Evolutionary conservation across 1,140 invertebrate species (phyloP).

Genomic region (Monochamus saltuarius): DNA sequence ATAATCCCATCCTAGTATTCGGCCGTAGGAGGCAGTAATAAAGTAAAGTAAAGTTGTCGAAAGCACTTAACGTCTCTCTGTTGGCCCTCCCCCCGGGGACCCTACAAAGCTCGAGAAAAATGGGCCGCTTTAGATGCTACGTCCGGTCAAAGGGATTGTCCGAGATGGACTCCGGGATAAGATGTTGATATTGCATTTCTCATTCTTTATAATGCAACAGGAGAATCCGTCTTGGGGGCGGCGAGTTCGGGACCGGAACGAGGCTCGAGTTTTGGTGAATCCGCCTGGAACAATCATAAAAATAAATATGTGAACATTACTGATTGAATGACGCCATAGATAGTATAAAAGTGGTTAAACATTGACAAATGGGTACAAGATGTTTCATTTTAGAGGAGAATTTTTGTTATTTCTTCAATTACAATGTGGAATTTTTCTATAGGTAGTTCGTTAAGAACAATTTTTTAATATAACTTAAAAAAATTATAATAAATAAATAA

Average conservation of each 20-base stretch:
- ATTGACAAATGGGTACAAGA: too few species aligned
- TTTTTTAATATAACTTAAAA: too few species aligned
- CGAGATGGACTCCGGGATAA: slow-evolving; percentile 48
- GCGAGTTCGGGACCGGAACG: background rate
- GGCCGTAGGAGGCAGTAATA: slow-evolving; percentile 34
- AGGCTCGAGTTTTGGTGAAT: too few species aligned
- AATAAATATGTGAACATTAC: too few species aligned
- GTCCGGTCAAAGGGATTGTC: slow-evolving; percentile 48
- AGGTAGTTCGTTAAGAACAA: too few species aligned
- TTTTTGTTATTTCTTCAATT: too few species aligned
- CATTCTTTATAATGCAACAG: slow-evolving; percentile 52
- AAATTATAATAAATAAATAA: too few species aligned
- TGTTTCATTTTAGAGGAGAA: too few species aligned
- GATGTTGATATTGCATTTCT: slow-evolving; percentile 53
- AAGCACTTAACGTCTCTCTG: slow-evolving; percentile 42
- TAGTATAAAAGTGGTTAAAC: too few species aligned
- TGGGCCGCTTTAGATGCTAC: slow-evolving; percentile 47
- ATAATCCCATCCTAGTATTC: slow-evolving; percentile 2
- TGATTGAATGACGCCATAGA: too few species aligned
- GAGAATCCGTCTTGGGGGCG: slow-evolving; percentile 32
- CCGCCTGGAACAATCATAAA: too few species aligned
- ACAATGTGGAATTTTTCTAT: too few species aligned
- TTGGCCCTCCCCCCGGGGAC: slow-evolving; percentile 24
- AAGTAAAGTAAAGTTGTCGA: slow-evolving; percentile 43
- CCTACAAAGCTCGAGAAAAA: slow-evolving; percentile 43